Evolutionary conservation across 2,888 invertebrate genomes (phyloP), one percentile per base, ranked within the genome.

Genomic region (Athalia cordata): DNA sequence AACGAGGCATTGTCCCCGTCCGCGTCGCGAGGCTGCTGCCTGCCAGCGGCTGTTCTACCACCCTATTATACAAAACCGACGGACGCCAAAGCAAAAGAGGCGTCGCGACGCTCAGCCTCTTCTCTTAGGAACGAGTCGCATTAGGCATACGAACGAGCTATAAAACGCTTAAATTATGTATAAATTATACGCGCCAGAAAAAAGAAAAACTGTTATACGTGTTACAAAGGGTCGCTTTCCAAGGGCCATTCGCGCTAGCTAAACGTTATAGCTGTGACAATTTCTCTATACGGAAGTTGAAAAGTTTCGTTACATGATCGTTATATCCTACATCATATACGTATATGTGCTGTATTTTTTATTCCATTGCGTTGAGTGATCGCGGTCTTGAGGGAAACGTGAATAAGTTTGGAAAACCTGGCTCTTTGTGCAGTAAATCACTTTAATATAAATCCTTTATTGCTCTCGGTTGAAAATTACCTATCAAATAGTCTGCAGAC

Each of bases 1-100:
- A 89, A 89, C 87, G 88, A 88, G 86, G 84, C 85, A 88, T 89
- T 87, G 87, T 88, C 86, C 84, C 79, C 78, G 80, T 88, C 86
- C 84, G 79, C 78, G 80, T 78, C 77, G 80, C 80, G 62, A 68
- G 78, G 77, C 78, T 6, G 59, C 9, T 47, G 65, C 43, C 43
- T 50, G 11, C n/a, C 61, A 65, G 57, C 68, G 52, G 52, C 52
- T n/a, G n/a, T 15, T 52, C 67, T 29, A 29, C 29, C 29, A 29
- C 29, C 29, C 29, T 2, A 29, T 29, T 29, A 29, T 29, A 29
- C 29, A 29, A 29, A 29, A 29, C 50, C 29, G 29, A 68, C 9
- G 6, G 43, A 8, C 43, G 45, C 52, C 55, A 13, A 43, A 74
- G 70, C 45, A 67, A 78, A 29, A 77, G 77, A 80, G 74, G 77